phyloP scores from a whole-genome alignment of 2,797 vertebrate species.

The Ispidina picta region DNA sequence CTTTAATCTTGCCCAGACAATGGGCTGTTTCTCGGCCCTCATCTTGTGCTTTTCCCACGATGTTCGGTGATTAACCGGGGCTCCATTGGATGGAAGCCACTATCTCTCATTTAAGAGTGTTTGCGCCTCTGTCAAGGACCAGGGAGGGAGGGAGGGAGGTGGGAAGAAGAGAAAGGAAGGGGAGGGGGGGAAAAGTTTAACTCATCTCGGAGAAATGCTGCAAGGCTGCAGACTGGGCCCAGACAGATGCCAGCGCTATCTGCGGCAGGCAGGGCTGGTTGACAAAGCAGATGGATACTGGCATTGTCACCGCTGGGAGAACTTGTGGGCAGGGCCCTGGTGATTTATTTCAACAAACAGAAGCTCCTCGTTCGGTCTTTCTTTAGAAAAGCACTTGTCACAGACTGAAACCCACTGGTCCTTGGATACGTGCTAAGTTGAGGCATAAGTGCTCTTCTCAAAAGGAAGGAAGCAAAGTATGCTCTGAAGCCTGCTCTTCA shows the following conservation, averaged over 20 bases:
- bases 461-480: accelerated
- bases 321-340: accelerated
- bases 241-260: background rate
- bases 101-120: slow-evolving; percentile 87
- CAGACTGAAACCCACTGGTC: background rate
- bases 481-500: background rate
- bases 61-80: slow-evolving; percentile 90
- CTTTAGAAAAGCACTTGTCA: background rate
- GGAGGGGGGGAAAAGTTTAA: slow-evolving; percentile 30
- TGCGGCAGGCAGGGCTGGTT: background rate
- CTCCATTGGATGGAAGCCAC: slow-evolving; percentile 89
- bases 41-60: slow-evolving; percentile 96
- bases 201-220: slow-evolving; percentile 15
- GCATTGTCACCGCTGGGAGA: background rate
- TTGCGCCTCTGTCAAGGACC: slow-evolving; percentile 72
- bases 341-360: background rate
- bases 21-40: slow-evolving; percentile 88
- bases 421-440: accelerated
- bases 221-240: background rate
- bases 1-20: slow-evolving; percentile 99
- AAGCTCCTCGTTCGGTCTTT: background rate
- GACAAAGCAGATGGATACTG: background rate
- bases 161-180: slow-evolving; percentile 56
- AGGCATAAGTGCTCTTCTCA: background rate
- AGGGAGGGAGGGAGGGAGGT: slow-evolving; percentile 45